A percentile compares a stretch with the other conserved stretches of the same genome.
Conservation (phyloP, 1,140 invertebrate genomes). For the Archivesica marissinica region DNA sequence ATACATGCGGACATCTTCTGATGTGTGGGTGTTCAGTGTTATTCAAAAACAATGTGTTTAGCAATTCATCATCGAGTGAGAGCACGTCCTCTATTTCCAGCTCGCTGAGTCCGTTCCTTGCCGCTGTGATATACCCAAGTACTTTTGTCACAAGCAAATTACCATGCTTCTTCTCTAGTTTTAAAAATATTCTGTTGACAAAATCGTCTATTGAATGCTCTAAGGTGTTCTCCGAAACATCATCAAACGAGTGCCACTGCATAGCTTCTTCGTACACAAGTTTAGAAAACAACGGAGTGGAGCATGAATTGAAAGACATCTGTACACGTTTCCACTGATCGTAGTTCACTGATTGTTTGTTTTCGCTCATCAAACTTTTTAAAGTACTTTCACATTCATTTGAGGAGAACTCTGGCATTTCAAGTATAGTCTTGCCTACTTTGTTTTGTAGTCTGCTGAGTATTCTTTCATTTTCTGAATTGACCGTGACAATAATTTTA, state of each 20-base stretch:
- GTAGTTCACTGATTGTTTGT: conserved; percentile 87
- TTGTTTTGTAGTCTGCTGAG: conserved; percentile 71
- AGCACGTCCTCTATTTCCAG: conserved; percentile 80
- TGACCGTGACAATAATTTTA: conserved; percentile 77
- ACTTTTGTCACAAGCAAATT: conserved; percentile 66
- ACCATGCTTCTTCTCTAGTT: conserved; percentile 75
- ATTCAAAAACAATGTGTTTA: conserved; percentile 68
- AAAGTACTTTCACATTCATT: conserved; percentile 74
- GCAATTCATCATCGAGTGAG: conserved; percentile 80
- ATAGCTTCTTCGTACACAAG: conserved; percentile 69
- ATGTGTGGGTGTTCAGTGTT: conserved; percentile 67
- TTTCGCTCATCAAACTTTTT: conserved; percentile 69
- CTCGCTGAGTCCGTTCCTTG: conserved; percentile 77
- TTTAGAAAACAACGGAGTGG: conserved; percentile 70
- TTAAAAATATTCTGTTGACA: conserved; percentile 71
- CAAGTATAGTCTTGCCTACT: conserved; percentile 66
- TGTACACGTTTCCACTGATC: conserved; percentile 75
- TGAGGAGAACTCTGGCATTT: conserved; percentile 68
- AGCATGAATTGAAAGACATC: conserved; percentile 69
- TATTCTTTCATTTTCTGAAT: conserved; percentile 68
- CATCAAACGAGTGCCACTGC: conserved; percentile 73
- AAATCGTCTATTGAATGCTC: conserved; percentile 64
- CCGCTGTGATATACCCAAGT: conserved; percentile 85
- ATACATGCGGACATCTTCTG: conserved; percentile 71
- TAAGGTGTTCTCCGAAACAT: conserved; percentile 48